Base-by-base conservation (phyloP, 2,888 invertebrate species). In the Cataglyphis albicans region DNA sequence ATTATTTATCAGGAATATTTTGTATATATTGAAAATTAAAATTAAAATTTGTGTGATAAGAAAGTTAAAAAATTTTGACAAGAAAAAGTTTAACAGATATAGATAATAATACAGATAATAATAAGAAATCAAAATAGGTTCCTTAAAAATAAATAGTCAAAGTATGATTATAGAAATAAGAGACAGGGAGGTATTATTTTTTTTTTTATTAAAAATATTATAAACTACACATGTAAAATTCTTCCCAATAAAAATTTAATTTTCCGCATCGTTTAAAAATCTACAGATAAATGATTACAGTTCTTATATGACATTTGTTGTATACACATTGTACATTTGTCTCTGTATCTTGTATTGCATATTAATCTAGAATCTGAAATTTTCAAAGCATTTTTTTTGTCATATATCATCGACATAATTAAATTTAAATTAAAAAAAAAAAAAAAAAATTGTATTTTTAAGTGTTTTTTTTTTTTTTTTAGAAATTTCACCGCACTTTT, bases 191-290 rank as follows among this genome's bases (percentile, higher is more conserved):
- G 2, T 4, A 44, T 44, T 0, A 44, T 44, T 15, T 18, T 44
- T 21, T 21, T 41, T 44, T 15, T 4, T 15, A 18, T 44, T 44
- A 44, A 44, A 44, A 48, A 48, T 52, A 44, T 41, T 41, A 44
- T 44, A 52, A n/a, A 52, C n/a, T n/a, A 52, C 0, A 52, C n/a
- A 52, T 52, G n/a, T 52, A 52, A 35, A 52, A n/a, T 67, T 67
- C 9, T 18, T 48, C n/a, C 5, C 21, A 9, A 70, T 35, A 55
- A 55, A 9, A 72, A n/a, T n/a, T 21, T 25, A n/a, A 32, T 9
- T 35, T 35, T 35, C 10, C 2, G 21, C 55, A 35, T 21, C 65
- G 9, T 44, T 38, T 21, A 55, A 32, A 70, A 35, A 35, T 25
- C 25, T 3, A 38, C 38, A 25, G 38, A 57, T 57, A 57, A 72